Conservation (phyloP, 2,888 invertebrate genomes). For the Ethmia dodecea region DNA sequence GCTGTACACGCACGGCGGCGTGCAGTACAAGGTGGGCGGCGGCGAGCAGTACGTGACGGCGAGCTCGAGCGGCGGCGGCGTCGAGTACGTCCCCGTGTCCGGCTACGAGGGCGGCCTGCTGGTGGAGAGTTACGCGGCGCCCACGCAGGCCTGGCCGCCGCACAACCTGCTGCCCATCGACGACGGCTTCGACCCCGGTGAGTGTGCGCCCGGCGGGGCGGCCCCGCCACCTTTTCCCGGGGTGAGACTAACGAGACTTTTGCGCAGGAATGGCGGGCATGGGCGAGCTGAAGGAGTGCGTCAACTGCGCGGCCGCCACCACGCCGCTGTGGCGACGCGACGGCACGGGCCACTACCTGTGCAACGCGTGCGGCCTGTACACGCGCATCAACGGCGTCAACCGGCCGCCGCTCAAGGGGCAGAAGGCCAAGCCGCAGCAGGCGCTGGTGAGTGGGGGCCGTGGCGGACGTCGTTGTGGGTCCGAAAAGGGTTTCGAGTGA, state of each 20-base stretch:
- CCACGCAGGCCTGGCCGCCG: constrained; percentile 65
- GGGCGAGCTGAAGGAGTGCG: constrained; percentile 89
- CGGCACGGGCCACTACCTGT: constrained; percentile 98
- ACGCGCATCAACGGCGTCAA: constrained; percentile 83
- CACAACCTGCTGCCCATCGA: constrained; percentile 61
- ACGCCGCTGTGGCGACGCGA: constrained; percentile 99
- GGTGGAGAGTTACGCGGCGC: constrained; percentile 59
- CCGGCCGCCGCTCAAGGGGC: constrained; percentile 83
- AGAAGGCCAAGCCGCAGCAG: constrained; percentile 80
- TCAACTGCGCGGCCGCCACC: constrained; percentile 94
- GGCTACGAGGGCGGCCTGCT: constrained; percentile 68
- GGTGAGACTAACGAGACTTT: background rate
- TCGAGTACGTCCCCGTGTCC: constrained; percentile 65
- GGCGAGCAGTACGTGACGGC: constrained; percentile 53
- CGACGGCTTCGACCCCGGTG: constrained; percentile 70
- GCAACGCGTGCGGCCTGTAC: constrained; percentile 99
- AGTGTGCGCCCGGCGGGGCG: too few species aligned
- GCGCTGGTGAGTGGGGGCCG: constrained; percentile 51
- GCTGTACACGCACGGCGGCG: constrained; percentile 72
- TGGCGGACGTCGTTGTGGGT: too few species aligned
- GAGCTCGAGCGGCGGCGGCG: too few species aligned
- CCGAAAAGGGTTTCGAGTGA: too few species aligned
- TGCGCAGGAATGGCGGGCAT: constrained; percentile 59
- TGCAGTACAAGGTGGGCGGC: constrained; percentile 71
- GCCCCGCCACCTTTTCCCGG: too few species aligned